Conservation (phyloP, 1,140 invertebrate species). For the Atta cephalotes region DNA sequence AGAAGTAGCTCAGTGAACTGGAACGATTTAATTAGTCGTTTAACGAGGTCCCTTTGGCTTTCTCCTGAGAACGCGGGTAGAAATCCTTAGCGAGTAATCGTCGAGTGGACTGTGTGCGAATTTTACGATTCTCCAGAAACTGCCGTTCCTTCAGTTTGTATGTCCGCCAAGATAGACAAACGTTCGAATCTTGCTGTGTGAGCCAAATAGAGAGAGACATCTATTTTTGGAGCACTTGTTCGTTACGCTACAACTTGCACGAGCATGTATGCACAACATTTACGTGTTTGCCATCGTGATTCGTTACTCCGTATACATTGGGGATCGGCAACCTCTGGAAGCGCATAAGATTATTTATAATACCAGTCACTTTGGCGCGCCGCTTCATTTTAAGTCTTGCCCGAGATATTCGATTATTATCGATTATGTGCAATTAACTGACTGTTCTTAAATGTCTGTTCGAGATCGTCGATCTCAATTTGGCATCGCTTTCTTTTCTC, state of each 20-base stretch:
- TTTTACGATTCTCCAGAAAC: constrained; percentile 40
- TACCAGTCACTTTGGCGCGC: constrained; percentile 72
- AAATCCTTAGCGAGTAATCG: constrained; percentile 6
- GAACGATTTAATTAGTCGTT: constrained; percentile 65
- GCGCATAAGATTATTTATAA: constrained; percentile 67
- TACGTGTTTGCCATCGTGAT: constrained; percentile 53
- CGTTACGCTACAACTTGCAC: constrained; percentile 55
- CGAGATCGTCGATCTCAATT: constrained; percentile 36
- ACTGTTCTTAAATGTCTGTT: constrained; percentile 37
- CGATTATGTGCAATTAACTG: constrained; percentile 70
- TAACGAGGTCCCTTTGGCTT: constrained; percentile 30
- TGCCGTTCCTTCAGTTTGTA: constrained; percentile 1
- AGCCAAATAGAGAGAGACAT: constrained; percentile 43
- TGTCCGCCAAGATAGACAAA: constrained; percentile 48
- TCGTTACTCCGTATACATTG: constrained; percentile 15
- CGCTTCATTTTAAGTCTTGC: constrained; percentile 54
- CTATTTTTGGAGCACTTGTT: constrained; percentile 71
- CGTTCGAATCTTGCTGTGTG: constrained; percentile 23
- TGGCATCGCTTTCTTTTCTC: constrained; percentile 33
- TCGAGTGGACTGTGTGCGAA: background rate
- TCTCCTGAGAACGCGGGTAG: constrained; percentile 6
- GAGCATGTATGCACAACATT: constrained; percentile 50
- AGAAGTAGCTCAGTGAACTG: constrained; percentile 11
- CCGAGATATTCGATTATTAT: constrained; percentile 74
- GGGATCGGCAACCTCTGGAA: constrained; percentile 72